These are phyloP conservation scores for Puffinus mauretanicus DNA, from an alignment of 2,113 vertebrate species.

Conservation along the genomic window DNA sequence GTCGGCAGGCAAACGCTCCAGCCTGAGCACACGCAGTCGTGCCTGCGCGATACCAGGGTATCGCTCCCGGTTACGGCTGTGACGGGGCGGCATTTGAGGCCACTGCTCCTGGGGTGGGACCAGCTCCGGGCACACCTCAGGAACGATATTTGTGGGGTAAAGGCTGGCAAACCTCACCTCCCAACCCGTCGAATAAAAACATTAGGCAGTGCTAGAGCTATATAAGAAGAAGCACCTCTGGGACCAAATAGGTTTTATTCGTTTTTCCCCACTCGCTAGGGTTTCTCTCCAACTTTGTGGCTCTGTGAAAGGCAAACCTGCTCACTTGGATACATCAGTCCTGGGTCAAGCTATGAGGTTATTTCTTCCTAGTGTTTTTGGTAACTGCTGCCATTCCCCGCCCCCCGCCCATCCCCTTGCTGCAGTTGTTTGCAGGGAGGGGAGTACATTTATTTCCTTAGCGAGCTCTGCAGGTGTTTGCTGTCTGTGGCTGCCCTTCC, in stretches of 20 bases:
- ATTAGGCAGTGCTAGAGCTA: rapidly evolving
- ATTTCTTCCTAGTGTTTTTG: neutral
- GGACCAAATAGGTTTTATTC: neutral
- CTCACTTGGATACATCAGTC: neutral
- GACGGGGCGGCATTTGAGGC: neutral
- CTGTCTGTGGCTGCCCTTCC: rapidly evolving
- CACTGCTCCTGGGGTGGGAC: neutral
- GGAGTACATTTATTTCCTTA: rapidly evolving
- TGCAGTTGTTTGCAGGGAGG: neutral
- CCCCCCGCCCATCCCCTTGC: neutral
- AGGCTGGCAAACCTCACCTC: neutral
- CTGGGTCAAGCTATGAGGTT: neutral
- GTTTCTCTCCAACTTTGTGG: neutral
- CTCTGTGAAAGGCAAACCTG: neutral
- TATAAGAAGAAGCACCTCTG: neutral
- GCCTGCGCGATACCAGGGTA: rapidly evolving
- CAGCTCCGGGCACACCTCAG: rapidly evolving
- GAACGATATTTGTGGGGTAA: rapidly evolving
- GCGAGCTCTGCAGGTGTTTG: neutral
- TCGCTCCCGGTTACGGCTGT: rapidly evolving
- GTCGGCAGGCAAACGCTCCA: rapidly evolving
- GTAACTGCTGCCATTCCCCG: neutral
- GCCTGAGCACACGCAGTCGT: rapidly evolving
- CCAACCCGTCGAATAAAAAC: neutral
- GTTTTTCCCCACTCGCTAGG: neutral